phyloP scores from a whole-genome alignment of 2,797 vertebrate species.

The Ceyx erithaca region DNA sequence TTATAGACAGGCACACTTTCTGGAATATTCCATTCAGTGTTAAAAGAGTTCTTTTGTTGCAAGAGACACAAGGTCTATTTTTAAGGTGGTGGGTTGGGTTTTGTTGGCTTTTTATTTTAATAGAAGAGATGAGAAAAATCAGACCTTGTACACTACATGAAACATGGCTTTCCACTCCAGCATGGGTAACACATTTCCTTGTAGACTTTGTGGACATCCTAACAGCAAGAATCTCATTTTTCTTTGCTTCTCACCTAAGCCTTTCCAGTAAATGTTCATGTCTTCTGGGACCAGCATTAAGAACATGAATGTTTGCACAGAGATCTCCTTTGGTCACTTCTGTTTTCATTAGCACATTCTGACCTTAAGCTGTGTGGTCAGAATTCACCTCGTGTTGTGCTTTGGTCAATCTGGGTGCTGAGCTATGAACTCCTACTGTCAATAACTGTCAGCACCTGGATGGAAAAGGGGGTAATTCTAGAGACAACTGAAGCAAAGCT shows the following conservation, averaged over 20 bases:
- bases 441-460: neutral
- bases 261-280: neutral
- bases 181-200: neutral
- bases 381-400: neutral
- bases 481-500: neutral
- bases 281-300: neutral
- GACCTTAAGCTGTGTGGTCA: neutral
- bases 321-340: neutral
- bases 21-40: neutral
- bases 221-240: conserved; percentile 16
- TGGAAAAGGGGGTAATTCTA: neutral
- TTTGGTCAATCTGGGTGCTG: neutral
- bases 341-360: neutral
- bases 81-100: neutral
- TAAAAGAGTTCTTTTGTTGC: neutral
- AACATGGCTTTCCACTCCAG: neutral
- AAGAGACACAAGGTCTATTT: neutral
- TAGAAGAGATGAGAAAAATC: neutral
- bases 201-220: neutral
- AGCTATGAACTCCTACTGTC: neutral
- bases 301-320: neutral
- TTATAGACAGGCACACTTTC: neutral
- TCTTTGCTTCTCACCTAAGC: neutral
- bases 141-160: neutral
- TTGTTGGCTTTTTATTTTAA: neutral